phyloP scores from a whole-genome alignment of 2,888 invertebrate species.

The Netelia melanura region DNA sequence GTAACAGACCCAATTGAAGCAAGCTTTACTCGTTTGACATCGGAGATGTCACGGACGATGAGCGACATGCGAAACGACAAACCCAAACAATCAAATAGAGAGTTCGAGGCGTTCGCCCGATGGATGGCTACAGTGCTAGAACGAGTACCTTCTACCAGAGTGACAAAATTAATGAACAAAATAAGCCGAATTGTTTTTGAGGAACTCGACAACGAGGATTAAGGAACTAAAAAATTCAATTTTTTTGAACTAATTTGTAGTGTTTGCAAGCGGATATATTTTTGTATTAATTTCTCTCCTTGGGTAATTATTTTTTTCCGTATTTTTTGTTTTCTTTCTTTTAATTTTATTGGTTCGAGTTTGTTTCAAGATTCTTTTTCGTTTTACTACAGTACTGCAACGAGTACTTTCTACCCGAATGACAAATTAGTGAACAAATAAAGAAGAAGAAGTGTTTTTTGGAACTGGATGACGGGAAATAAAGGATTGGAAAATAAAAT shows the following conservation, averaged over 20 bases:
- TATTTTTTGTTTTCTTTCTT: too few relatives aligned
- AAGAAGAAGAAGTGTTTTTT: too few relatives aligned
- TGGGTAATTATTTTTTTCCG: too few relatives aligned
- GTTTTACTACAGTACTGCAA: too few relatives aligned
- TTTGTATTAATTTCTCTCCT: not conserved
- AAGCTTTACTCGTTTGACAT: not conserved
- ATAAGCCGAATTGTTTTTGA: conserved; percentile 1
- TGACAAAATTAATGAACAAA: not conserved
- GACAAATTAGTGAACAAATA: too few relatives aligned
- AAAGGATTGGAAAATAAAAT: too few relatives aligned
- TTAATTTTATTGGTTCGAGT: too few relatives aligned
- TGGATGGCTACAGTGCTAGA: conserved; percentile 1
- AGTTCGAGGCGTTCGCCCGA: not conserved
- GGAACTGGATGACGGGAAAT: too few relatives aligned
- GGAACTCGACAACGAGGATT: not conserved
- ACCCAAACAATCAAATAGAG: not conserved
- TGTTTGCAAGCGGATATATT: not conserved
- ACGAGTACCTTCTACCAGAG: not conserved
- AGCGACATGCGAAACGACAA: not conserved
- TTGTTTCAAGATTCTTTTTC: too few relatives aligned
- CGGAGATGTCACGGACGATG: not conserved
- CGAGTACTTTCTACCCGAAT: too few relatives aligned
- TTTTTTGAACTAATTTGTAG: not conserved
- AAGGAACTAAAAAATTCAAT: not conserved
- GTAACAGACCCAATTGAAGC: not conserved